Evolutionary conservation across 2,113 vertebrate species (phyloP).

Genomic region (Astatotilapia flaviijosephi): DNA sequence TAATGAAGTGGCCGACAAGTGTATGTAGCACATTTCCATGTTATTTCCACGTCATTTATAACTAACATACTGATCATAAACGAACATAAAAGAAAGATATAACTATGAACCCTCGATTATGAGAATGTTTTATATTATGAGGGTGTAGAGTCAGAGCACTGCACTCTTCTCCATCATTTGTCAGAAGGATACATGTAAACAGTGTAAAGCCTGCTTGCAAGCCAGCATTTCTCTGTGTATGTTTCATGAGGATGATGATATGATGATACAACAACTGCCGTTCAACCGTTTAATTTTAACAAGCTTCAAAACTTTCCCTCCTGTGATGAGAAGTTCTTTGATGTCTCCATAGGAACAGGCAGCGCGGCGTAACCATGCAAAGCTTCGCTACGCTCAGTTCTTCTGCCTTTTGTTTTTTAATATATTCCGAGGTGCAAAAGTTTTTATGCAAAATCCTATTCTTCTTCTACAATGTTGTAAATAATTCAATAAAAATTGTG

Average conservation of each 20-base stretch:
- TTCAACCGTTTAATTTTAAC: not conserved
- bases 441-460: not conserved
- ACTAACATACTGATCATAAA: not conserved
- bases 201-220: not conserved
- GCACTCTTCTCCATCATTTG: not conserved
- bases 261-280: conserved; percentile 34
- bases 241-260: conserved; percentile 52
- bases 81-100: not conserved
- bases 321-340: conserved; percentile 23
- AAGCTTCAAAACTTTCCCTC: conserved; percentile 16
- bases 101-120: not conserved
- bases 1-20: not conserved
- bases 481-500: not conserved
- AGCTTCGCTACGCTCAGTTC: not conserved
- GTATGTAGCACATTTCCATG: not conserved
- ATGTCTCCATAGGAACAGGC: conserved; percentile 9
- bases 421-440: not conserved
- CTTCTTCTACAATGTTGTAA: not conserved
- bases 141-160: not conserved
- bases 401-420: not conserved
- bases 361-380: not conserved
- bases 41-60: not conserved
- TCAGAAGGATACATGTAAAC: not conserved
- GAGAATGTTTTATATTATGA: not conserved
- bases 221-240: not conserved